phyloP scores from a whole-genome alignment of 2,113 vertebrate genomes.

The Arenaria interpres region DNA sequence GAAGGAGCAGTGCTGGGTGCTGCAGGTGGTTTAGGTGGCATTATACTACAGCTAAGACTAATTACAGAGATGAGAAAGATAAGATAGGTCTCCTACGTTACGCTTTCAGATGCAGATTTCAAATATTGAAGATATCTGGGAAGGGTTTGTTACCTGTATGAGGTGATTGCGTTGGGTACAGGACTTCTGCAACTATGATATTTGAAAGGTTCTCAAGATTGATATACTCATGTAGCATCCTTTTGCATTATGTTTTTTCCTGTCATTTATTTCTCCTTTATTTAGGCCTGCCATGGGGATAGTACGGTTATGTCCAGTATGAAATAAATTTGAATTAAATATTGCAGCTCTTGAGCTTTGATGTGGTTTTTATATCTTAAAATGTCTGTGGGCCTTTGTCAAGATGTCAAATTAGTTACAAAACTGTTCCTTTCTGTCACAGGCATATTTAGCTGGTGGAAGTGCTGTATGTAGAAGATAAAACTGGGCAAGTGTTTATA shows the following conservation, averaged over 20 bases:
- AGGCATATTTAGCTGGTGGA: not conserved
- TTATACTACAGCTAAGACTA: not conserved
- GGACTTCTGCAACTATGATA: not conserved
- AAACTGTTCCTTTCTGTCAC: not conserved
- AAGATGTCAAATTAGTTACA: not conserved
- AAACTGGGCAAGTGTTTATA: not conserved
- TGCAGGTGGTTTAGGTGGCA: not conserved
- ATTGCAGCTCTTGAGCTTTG: not conserved
- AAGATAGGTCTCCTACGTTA: not conserved
- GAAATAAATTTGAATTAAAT: not conserved
- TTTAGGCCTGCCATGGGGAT: not conserved
- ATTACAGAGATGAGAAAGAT: not conserved
- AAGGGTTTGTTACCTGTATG: no score
- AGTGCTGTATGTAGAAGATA: not conserved
- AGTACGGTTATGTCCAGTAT: accelerated
- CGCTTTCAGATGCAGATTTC: not conserved
- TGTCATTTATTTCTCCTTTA: not conserved
- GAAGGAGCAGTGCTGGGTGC: not conserved
- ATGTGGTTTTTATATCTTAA: not conserved
- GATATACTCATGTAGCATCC: not conserved
- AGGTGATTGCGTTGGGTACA: no score
- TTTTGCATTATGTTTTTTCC: not conserved
- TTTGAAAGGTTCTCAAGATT: not conserved
- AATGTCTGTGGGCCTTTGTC: not conserved
- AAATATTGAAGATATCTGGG: not conserved